Conservation (phyloP, 2,113 vertebrate genomes). For the Crypturellus undulatus region DNA sequence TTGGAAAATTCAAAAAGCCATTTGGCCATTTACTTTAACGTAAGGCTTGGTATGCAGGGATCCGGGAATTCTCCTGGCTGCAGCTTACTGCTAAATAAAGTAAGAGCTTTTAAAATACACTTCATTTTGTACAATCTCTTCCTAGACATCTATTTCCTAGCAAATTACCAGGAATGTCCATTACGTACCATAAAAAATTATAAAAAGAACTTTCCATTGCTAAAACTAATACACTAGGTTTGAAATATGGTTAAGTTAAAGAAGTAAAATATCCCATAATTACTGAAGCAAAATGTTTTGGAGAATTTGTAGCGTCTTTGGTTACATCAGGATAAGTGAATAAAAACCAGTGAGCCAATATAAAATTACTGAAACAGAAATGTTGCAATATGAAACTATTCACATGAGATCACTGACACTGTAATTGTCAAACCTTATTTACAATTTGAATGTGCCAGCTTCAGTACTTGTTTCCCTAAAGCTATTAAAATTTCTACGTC, state of each 20-base stretch:
- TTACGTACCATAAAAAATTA: not conserved
- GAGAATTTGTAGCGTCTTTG: conserved; percentile 1
- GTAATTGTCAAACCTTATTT: conserved; percentile 23
- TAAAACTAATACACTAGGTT: not conserved
- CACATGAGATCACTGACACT: conserved; percentile 42
- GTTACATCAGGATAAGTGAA: conserved; percentile 13
- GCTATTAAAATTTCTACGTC: not conserved
- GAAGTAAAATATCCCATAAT: not conserved
- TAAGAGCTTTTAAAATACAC: not conserved
- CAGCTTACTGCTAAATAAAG: not conserved
- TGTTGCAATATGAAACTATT: not conserved
- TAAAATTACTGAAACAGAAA: conserved; percentile 37
- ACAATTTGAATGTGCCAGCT: conserved; percentile 24
- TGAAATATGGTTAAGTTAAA: not conserved
- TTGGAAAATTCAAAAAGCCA: not conserved
- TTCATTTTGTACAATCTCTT: not conserved
- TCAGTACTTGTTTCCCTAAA: conserved; percentile 27
- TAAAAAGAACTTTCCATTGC: not conserved
- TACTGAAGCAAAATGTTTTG: conserved; percentile 22
- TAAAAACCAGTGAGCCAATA: conserved; percentile 18
- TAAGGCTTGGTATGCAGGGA: rapidly evolving
- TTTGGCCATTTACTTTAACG: not conserved
- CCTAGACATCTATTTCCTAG: not conserved
- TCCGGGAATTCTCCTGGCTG: not conserved
- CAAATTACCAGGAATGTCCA: not conserved